Percentiles rank a stretch among this genome's conserved stretches.
Conservation (phyloP, 37 sponge, comb jelly and placozoan genomes). For the Halisarca cf. caerulea region DNA sequence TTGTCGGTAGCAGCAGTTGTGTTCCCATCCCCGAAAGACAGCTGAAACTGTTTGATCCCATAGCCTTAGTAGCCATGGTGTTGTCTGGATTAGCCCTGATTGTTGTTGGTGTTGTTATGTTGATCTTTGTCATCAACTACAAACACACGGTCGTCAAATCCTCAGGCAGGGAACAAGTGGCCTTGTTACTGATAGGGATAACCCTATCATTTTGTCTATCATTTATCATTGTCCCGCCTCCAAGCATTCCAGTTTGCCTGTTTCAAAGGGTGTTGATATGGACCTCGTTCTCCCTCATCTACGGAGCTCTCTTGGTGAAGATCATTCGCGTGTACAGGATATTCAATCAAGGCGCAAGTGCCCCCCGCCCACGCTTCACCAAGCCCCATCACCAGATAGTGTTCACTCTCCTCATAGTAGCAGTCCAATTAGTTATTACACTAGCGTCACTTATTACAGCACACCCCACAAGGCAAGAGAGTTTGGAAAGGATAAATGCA, state of each 20-base stretch:
- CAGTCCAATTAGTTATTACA: conserved; percentile 42
- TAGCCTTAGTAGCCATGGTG: conserved; percentile 40
- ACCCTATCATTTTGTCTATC: conserved; percentile 45
- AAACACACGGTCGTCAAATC: conserved; percentile 76
- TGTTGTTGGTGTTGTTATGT: conserved; percentile 11
- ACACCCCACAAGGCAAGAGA: neutral
- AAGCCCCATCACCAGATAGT: conserved; percentile 57
- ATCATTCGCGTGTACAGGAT: conserved; percentile 77
- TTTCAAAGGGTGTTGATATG: conserved; percentile 60
- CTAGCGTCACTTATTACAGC: conserved; percentile 25
- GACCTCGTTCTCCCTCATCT: conserved; percentile 68
- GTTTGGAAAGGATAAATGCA: neutral
- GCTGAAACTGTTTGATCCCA: conserved; percentile 32
- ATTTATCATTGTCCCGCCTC: conserved; percentile 53
- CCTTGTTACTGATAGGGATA: conserved; percentile 61
- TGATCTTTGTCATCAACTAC: conserved; percentile 46
- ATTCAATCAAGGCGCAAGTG: conserved; percentile 10
- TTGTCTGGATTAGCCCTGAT: conserved; percentile 51
- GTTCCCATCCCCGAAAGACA: conserved; percentile 20
- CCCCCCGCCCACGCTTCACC: conserved; percentile 55
- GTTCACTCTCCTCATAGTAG: conserved; percentile 61
- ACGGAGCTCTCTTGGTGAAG: conserved; percentile 81
- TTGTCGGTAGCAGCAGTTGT: conserved; percentile 49
- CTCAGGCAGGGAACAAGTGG: conserved; percentile 82
- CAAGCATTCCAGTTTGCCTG: conserved; percentile 45